A percentile compares a stretch with the other conserved stretches of the same genome.
phyloP scores from a whole-genome alignment of 2,113 vertebrate genomes.

The Coturnix japonica region DNA sequence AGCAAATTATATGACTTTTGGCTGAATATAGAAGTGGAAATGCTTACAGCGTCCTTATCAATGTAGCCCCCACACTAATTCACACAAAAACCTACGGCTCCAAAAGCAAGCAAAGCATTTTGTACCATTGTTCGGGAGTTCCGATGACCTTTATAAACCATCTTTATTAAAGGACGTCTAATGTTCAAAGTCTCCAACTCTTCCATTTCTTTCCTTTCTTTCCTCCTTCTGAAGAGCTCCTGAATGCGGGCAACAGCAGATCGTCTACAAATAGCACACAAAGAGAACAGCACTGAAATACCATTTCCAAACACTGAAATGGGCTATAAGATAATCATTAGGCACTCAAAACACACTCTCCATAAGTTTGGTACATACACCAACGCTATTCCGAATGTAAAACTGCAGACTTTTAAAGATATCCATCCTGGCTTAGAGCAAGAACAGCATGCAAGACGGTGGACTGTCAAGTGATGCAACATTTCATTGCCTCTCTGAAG shows the following conservation, averaged over 20 bases:
- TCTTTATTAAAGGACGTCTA: slow-evolving; percentile 91
- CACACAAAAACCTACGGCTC: not conserved
- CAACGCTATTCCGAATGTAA: slow-evolving; percentile 17
- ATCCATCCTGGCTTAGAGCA: slow-evolving; percentile 39
- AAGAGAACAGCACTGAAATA: slow-evolving; percentile 49
- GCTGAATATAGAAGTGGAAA: not conserved
- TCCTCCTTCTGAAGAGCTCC: slow-evolving; percentile 95
- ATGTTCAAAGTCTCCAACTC: slow-evolving; percentile 95
- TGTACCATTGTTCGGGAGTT: slow-evolving; percentile 98
- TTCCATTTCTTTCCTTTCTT: slow-evolving; percentile 96
- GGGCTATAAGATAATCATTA: not conserved
- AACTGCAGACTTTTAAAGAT: slow-evolving; percentile 28
- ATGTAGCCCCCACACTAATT: not conserved
- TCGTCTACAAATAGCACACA: slow-evolving; percentile 78
- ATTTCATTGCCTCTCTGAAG: slow-evolving; percentile 25
- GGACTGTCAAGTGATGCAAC: slow-evolving; percentile 39
- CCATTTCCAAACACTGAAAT: not conserved
- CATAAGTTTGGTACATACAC: slow-evolving; percentile 34
- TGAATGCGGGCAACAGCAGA: slow-evolving; percentile 97
- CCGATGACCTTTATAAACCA: slow-evolving; percentile 97
- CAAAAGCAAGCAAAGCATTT: not conserved
- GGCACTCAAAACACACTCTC: slow-evolving; percentile 53
- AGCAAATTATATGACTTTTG: not conserved
- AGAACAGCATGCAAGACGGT: slow-evolving; percentile 72
- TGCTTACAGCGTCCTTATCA: accelerated